Evolutionary conservation across 64 coral and sea anemone species (phyloP).

Genomic region (Platygyra sinensis): DNA sequence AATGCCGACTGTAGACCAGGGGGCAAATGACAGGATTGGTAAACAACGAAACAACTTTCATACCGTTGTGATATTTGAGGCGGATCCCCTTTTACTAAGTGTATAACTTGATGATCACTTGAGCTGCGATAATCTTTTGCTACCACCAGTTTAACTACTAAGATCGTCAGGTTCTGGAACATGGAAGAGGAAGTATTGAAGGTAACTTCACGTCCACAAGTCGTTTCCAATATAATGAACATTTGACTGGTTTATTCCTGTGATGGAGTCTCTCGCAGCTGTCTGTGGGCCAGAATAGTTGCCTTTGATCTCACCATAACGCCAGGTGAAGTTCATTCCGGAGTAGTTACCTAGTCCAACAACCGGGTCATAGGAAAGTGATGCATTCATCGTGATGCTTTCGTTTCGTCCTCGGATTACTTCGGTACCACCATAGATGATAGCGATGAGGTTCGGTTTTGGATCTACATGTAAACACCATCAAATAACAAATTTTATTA

Average conservation of each 20-base stretch:
- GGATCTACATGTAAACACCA: neutral
- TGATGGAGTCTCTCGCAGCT: neutral
- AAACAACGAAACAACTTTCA: too few species aligned
- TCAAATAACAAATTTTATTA: too few species aligned
- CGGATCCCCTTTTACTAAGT: too few species aligned
- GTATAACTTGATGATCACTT: too few species aligned
- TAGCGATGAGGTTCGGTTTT: slow-evolving; percentile 11
- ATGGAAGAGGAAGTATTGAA: neutral
- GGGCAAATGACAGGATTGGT: too few species aligned
- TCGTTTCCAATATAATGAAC: neutral
- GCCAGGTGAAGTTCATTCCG: slow-evolving; percentile 39
- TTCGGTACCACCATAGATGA: slow-evolving; percentile 12
- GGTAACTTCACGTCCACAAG: neutral
- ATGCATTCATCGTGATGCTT: slow-evolving; percentile 14
- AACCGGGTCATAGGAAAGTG: slow-evolving; percentile 44
- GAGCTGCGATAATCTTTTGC: too few species aligned
- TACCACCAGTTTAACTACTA: too few species aligned
- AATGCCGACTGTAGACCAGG: too few species aligned
- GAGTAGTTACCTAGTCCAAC: slow-evolving; percentile 31
- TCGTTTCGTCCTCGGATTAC: neutral
- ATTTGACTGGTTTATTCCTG: neutral
- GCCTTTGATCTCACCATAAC: neutral
- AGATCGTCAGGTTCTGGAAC: too few species aligned
- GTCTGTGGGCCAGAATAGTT: neutral
- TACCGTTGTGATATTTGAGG: too few species aligned